Conservation (phyloP, 2,888 invertebrate species). For the Habroteleia sp. region DNA sequence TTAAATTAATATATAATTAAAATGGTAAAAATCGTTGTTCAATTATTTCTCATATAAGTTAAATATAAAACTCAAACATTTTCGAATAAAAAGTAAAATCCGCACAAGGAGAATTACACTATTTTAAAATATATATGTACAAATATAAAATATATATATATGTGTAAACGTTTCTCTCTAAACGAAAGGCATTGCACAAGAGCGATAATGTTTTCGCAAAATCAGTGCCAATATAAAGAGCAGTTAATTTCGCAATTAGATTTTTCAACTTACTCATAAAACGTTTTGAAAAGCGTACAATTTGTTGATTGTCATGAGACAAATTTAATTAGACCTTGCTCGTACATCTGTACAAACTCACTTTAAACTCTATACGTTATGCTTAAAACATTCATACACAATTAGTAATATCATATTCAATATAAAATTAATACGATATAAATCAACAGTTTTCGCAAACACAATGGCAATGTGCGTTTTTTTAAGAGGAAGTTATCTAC, state of each 20-base stretch:
- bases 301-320: constrained; percentile 40
- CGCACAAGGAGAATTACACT: no score
- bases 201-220: not conserved
- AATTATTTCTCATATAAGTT: no score
- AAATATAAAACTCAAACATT: no score
- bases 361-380: constrained; percentile 47
- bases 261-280: constrained; percentile 42
- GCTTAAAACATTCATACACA: constrained; percentile 56
- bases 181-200: constrained; percentile 3
- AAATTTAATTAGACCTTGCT: constrained; percentile 42
- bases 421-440: constrained; percentile 41
- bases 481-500: no score
- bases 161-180: no score
- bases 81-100: no score
- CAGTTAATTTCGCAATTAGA: constrained; percentile 40
- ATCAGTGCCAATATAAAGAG: constrained; percentile 14
- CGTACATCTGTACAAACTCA: constrained; percentile 32
- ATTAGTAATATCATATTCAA: constrained; percentile 59
- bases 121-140: no score
- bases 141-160: no score
- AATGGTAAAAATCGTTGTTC: no score
- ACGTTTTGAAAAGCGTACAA: constrained; percentile 36
- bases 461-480: no score
- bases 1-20: no score
- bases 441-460: constrained; percentile 3